Conservation (phyloP, 2,113 vertebrate species). For the Tachysurus vachellii region DNA sequence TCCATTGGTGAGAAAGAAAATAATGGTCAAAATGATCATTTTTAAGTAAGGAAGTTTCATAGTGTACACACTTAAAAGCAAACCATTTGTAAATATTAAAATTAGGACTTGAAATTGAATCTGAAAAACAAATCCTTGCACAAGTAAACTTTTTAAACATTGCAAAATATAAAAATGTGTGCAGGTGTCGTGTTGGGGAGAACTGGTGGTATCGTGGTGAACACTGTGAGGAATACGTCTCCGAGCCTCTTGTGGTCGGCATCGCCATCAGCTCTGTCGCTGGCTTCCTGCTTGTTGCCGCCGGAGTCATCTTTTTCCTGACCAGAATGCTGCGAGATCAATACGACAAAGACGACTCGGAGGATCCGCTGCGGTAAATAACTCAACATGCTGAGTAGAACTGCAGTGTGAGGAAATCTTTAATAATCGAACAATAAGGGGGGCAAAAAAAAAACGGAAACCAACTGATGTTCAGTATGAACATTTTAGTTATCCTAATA, state of each 20-base stretch:
- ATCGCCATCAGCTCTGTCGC: conserved; percentile 82
- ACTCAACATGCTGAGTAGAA: neutral
- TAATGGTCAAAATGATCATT: too few species aligned
- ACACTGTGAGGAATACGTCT: conserved; percentile 90
- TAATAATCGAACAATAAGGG: neutral
- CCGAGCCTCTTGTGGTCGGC: conserved; percentile 86
- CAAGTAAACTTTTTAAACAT: neutral
- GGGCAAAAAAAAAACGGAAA: too few species aligned
- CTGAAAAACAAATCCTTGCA: too few species aligned
- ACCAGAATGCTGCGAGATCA: conserved; percentile 79
- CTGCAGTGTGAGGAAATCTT: neutral
- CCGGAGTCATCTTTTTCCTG: conserved; percentile 82
- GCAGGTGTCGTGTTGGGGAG: conserved; percentile 90
- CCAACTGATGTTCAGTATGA: neutral
- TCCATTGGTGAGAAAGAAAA: neutral
- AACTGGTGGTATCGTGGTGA: conserved; percentile 97
- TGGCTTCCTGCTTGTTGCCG: conserved; percentile 82
- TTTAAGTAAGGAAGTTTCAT: neutral
- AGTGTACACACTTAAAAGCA: neutral
- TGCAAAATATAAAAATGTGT: neutral
- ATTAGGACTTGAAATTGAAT: neutral
- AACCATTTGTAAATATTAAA: neutral
- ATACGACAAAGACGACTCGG: conserved; percentile 75
- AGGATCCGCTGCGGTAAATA: conserved; percentile 80
- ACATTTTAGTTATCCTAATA: neutral